Conservation (phyloP, 2,888 invertebrate genomes). For the Andrena bicolor region DNA sequence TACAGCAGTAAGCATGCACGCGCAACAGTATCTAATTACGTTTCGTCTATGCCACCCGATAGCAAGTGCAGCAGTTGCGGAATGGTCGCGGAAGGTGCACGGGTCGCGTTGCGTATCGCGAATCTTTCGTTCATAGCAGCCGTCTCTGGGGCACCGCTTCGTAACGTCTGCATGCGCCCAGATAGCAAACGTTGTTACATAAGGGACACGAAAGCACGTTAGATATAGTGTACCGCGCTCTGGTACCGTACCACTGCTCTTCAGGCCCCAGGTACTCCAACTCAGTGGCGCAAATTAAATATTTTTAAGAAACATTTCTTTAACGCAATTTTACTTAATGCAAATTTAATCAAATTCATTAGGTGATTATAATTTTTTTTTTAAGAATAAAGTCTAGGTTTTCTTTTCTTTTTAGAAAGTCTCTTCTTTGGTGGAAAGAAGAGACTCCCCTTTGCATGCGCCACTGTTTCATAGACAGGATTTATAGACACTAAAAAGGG, state of each 20-base stretch:
- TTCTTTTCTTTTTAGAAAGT: too few relatives aligned
- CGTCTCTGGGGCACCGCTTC: background rate
- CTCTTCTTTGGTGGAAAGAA: too few relatives aligned
- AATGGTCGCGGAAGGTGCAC: slow-evolving; percentile 10
- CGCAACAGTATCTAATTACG: slow-evolving; percentile 37
- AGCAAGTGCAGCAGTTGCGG: slow-evolving; percentile 17
- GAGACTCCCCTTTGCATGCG: too few relatives aligned
- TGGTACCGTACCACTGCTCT: slow-evolving; percentile 28
- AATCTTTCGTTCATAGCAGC: slow-evolving; percentile 8
- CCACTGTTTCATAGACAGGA: too few relatives aligned
- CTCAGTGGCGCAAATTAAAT: slow-evolving; percentile 8
- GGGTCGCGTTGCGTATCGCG: slow-evolving; percentile 3
- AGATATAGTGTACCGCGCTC: slow-evolving; percentile 32
- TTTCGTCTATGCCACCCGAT: slow-evolving; percentile 18
- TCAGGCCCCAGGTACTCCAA: slow-evolving; percentile 28
- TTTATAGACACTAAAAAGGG: too few relatives aligned
- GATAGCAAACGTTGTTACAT: slow-evolving; percentile 40
- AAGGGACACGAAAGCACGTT: slow-evolving; percentile 38
- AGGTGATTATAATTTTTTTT: too few relatives aligned
- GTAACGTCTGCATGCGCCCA: slow-evolving; percentile 9
- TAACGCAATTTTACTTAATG: too few relatives aligned
- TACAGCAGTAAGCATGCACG: slow-evolving; percentile 3
- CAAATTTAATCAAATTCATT: too few relatives aligned
- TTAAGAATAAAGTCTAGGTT: too few relatives aligned
- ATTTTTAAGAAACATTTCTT: too few relatives aligned